Evolutionary conservation across 2,888 invertebrate species (phyloP).

Genomic region (Eupithecia abbreviata): DNA sequence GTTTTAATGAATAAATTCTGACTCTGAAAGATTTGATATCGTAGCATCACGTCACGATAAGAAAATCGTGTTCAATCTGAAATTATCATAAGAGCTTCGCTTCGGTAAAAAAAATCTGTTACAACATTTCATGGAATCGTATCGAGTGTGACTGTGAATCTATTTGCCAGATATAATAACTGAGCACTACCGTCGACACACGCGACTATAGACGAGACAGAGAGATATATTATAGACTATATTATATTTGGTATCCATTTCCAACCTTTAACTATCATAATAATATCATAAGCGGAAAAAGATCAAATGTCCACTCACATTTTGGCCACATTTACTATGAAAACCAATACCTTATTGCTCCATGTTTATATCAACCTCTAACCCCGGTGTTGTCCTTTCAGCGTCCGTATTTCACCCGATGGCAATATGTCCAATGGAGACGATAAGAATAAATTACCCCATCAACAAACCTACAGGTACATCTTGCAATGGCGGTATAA

Average conservation of each 20-base stretch:
- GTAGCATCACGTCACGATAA: neutral
- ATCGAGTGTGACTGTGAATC: neutral
- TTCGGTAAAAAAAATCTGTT: neutral
- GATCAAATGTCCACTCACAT: neutral
- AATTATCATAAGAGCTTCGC: neutral
- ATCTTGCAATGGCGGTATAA: conserved; percentile 52
- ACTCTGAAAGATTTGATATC: neutral
- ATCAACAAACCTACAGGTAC: conserved; percentile 91
- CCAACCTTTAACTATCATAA: no score
- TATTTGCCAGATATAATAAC: neutral
- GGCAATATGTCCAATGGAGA: conserved; percentile 86
- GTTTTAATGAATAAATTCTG: conserved; percentile 1
- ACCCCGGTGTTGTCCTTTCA: conserved; percentile 84
- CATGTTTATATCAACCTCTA: conserved; percentile 59
- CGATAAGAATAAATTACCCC: conserved; percentile 87
- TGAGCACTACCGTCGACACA: neutral
- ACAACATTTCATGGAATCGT: neutral
- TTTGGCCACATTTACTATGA: neutral
- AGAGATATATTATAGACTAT: no score
- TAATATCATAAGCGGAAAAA: neutral
- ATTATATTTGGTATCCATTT: no score
- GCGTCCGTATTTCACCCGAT: conserved; percentile 84
- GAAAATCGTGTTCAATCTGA: neutral
- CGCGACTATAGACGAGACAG: neutral
- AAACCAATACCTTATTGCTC: conserved; percentile 38